phyloP scores from a whole-genome alignment of 2,797 vertebrate genomes.

The Pachyuromys duprasi region DNA sequence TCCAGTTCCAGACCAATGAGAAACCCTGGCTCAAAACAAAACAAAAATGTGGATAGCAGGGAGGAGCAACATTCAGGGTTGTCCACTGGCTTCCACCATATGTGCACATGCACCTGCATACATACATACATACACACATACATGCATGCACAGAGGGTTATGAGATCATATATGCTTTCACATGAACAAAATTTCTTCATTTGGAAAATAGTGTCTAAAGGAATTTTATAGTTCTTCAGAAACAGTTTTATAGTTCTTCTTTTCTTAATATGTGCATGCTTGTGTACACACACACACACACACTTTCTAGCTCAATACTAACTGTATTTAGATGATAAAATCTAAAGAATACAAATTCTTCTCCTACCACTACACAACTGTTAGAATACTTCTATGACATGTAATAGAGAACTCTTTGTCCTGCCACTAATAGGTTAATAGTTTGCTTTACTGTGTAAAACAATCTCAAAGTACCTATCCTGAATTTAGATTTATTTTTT shows the following conservation, averaged over 20 bases:
- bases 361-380: background rate
- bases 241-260: background rate
- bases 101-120: background rate
- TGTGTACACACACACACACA: background rate
- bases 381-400: background rate
- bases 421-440: slow-evolving; percentile 26
- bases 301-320: background rate
- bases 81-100: background rate
- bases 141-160: background rate
- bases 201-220: slow-evolving; percentile 57
- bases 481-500: slow-evolving; percentile 57
- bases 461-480: slow-evolving; percentile 43
- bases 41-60: background rate
- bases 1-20: background rate
- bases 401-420: background rate
- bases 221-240: slow-evolving; percentile 18
- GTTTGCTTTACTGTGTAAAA: slow-evolving; percentile 60
- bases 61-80: background rate
- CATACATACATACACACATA: background rate
- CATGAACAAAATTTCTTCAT: slow-evolving; percentile 47
- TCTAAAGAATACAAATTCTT: background rate
- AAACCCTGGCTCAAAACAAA: background rate
- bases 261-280: background rate
- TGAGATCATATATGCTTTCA: background rate
- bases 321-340: slow-evolving; percentile 47